Conservation (phyloP, 2,113 vertebrate genomes). For the Albula glossodonta region DNA sequence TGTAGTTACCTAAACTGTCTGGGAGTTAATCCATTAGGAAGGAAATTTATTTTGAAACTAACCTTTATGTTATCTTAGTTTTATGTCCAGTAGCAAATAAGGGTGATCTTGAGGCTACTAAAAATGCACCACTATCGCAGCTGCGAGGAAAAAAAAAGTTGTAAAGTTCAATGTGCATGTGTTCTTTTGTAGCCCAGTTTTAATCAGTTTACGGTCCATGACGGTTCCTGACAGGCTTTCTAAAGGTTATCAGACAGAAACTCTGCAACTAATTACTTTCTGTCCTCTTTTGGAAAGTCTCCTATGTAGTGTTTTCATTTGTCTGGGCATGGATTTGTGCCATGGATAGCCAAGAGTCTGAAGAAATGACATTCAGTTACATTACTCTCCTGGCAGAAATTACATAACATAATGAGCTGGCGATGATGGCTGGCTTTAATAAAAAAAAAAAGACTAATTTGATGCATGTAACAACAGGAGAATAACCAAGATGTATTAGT, state of each 20-base stretch:
- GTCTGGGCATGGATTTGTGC: neutral
- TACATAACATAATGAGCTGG: constrained; percentile 5
- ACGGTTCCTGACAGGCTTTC: neutral
- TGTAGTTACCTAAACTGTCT: neutral
- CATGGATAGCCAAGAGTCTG: neutral
- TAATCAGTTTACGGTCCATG: neutral
- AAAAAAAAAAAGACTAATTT: neutral
- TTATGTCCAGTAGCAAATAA: neutral
- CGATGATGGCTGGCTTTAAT: constrained; percentile 5
- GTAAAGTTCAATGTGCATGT: constrained; percentile 7
- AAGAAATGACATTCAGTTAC: constrained; percentile 13
- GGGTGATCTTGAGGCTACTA: neutral
- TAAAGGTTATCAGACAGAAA: constrained; percentile 25
- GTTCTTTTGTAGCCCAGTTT: constrained; percentile 23
- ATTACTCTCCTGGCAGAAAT: neutral
- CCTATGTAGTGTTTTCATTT: neutral
- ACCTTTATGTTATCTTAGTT: constrained; percentile 18
- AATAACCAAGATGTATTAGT: neutral
- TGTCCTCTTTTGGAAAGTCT: neutral
- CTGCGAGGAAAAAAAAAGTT: neutral
- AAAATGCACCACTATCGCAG: neutral
- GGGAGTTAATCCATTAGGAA: neutral
- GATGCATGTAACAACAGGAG: constrained; percentile 20
- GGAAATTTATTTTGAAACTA: constrained; percentile 3
- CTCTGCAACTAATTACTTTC: constrained; percentile 8